Evolutionary conservation across 2,888 invertebrate species (phyloP), one percentile per base, ranked within the genome.

Genomic region (Lucinisca nassula): DNA sequence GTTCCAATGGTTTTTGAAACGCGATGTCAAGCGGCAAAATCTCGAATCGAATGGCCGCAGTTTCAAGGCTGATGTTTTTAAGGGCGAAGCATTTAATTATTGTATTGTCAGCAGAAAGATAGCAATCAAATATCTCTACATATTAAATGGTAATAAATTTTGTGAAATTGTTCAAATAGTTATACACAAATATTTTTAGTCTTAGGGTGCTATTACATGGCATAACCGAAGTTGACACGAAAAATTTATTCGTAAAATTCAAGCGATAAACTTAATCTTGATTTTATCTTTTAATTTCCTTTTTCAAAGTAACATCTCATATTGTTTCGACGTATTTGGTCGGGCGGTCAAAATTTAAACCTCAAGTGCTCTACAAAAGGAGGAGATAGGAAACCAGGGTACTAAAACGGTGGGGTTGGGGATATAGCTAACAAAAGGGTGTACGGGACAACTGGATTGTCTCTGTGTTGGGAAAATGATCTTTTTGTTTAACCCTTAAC

Each of bases 81-180:
- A 35, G 67, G 67, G 35, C 35, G 67, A 67, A 67, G 17, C 67
- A 67, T 67, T 67, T 67, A 67, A 67, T 67, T 67, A 67, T 67
- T 67, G 35, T 35, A 67, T 67, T 67, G 67, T 67, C 4, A 21
- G 12, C 1, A 3, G 17, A 3, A 12, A 67, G 67, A 67, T 67
- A 67, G 67, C 35, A 67, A 67, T 67, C 67, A 21, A 35, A 67
- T 67, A 67, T 67, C 67, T 67, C 35, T 67, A 67, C 30, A 67
- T 67, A 35, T 35, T 35, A 67, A 32, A 67, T 67, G 67, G 67
- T 21, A 35, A 67, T 67, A 67, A 67, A 67, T 67, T 67, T 67
- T 3, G 3, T 35, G 35, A 67, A 35, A 67, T 67, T 67, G 67
- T 67, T 67, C 32, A 67, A 32, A 67, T 67, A 35, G 67, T 67